Percentiles rank a stretch among this genome's conserved stretches.
These are phyloP conservation scores for Notothenia rossii DNA, from an alignment of 2,113 vertebrate genomes.

Conservation along the genomic window DNA sequence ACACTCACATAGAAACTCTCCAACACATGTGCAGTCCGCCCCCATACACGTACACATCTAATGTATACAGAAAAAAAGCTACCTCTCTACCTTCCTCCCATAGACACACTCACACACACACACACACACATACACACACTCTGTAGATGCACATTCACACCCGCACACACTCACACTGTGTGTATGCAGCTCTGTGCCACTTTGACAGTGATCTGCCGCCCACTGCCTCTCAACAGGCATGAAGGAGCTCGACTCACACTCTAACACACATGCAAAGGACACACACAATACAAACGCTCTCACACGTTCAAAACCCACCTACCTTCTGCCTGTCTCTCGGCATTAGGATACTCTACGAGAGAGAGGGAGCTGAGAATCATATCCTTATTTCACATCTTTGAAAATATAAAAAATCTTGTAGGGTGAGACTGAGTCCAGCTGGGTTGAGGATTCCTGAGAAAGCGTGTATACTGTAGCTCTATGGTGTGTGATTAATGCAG, in stretches of 20 bases:
- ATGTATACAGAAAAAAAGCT: conserved; percentile 59
- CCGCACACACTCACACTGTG: conserved; percentile 41
- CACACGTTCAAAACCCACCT: conserved; percentile 75
- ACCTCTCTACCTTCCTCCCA: conserved; percentile 36
- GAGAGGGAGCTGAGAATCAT: conserved; percentile 41
- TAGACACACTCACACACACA: conserved; percentile 25
- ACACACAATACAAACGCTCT: conserved; percentile 66
- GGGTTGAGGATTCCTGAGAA: conserved; percentile 49
- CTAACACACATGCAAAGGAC: conserved; percentile 60
- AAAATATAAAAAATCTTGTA: conserved; percentile 25
- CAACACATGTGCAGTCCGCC: conserved; percentile 68
- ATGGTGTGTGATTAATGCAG: conserved; percentile 41
- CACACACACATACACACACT: conserved; percentile 15
- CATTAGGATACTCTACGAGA: conserved; percentile 49
- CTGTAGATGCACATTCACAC: conserved; percentile 34
- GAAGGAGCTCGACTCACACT: conserved; percentile 71
- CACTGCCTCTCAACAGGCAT: conserved; percentile 77
- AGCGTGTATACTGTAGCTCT: conserved; percentile 30
- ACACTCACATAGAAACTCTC: conserved; percentile 40
- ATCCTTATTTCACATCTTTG: conserved; percentile 63
- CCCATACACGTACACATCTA: conserved; percentile 61
- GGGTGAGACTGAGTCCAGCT: conserved; percentile 39
- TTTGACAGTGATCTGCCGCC: conserved; percentile 81
- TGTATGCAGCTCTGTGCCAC: conserved; percentile 68
- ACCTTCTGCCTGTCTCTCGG: conserved; percentile 75